Evolutionary conservation across 2,797 vertebrate species (phyloP).

Genomic region (Amblyopsis hoosieri): DNA sequence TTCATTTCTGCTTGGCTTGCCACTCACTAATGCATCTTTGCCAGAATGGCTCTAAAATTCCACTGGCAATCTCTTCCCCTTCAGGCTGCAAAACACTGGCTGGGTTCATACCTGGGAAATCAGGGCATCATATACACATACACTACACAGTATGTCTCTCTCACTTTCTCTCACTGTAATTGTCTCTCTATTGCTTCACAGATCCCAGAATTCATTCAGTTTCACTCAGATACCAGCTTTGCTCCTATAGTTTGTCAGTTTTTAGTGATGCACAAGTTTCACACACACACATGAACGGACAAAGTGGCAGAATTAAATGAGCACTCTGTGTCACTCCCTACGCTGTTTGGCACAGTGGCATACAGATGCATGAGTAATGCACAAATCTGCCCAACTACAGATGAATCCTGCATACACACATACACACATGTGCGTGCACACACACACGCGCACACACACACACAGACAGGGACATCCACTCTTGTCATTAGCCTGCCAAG

Average conservation of each 20-base stretch:
- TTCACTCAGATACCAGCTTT: conserved; percentile 16
- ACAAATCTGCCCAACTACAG: conserved; percentile 68
- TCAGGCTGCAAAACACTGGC: conserved; percentile 25
- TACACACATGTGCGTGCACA: conserved; percentile 1
- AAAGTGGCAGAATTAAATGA: conserved; percentile 53
- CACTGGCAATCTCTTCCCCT: conserved; percentile 28
- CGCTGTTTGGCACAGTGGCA: conserved; percentile 46
- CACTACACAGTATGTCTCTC: too few species aligned
- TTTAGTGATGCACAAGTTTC: neutral
- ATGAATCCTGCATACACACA: conserved; percentile 42
- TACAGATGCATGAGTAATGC: conserved; percentile 72
- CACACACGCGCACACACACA: conserved; percentile 9
- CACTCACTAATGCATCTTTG: conserved; percentile 31
- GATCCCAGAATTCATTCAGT: conserved; percentile 1
- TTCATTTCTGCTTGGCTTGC: conserved; percentile 25
- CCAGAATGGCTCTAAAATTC: conserved; percentile 30
- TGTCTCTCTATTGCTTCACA: neutral
- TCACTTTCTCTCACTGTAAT: neutral
- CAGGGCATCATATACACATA: conserved; percentile 5
- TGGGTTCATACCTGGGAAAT: conserved; percentile 16
- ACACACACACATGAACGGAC: conserved; percentile 54
- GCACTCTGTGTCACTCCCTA: conserved; percentile 55
- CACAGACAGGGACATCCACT: conserved; percentile 21
- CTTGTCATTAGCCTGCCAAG: conserved; percentile 15
- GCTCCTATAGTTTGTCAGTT: conserved; percentile 4